Evolutionary conservation across 2,888 invertebrate genomes (phyloP).

Genomic region (Protonemura montana): DNA sequence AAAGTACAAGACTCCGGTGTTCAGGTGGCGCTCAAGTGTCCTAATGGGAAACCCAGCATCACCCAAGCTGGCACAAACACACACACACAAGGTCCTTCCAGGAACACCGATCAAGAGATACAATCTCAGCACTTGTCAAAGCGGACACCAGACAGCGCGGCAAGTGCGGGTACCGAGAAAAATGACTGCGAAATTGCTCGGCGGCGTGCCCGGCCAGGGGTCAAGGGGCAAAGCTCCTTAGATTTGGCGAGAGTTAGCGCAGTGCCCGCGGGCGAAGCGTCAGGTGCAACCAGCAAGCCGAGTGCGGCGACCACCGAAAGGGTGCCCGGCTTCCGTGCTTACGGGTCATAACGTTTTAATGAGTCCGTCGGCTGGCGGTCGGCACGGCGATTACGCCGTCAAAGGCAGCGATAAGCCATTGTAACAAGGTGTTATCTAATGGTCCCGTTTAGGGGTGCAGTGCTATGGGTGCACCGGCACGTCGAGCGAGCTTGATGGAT

Average conservation of each 20-base stretch:
- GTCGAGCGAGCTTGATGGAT: not conserved
- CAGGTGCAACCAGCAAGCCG: not conserved
- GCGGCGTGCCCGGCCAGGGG: not conserved
- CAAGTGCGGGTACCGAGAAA: conserved; percentile 18
- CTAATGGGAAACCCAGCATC: not conserved
- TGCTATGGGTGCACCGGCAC: not conserved
- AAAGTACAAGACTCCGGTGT: not conserved
- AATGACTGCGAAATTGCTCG: not conserved
- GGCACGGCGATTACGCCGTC: not conserved
- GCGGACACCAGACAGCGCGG: not conserved
- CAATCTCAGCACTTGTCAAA: not conserved
- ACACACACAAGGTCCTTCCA: not conserved
- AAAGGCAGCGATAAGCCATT: not conserved
- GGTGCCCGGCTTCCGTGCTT: not conserved
- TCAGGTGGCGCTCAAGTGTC: not conserved
- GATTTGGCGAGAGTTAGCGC: not conserved
- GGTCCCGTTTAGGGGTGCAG: not conserved
- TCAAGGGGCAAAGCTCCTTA: not conserved
- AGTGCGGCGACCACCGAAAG: not conserved
- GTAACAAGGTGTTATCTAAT: not conserved
- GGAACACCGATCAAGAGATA: not conserved
- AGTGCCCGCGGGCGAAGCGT: not conserved
- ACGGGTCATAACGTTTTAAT: not conserved
- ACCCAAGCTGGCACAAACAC: not conserved
- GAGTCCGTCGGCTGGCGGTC: not conserved